A percentile compares a stretch with the other conserved stretches of the same genome.
Evolutionary conservation across 2,888 invertebrate genomes (phyloP).

Genomic region (Lucinisca nassula): DNA sequence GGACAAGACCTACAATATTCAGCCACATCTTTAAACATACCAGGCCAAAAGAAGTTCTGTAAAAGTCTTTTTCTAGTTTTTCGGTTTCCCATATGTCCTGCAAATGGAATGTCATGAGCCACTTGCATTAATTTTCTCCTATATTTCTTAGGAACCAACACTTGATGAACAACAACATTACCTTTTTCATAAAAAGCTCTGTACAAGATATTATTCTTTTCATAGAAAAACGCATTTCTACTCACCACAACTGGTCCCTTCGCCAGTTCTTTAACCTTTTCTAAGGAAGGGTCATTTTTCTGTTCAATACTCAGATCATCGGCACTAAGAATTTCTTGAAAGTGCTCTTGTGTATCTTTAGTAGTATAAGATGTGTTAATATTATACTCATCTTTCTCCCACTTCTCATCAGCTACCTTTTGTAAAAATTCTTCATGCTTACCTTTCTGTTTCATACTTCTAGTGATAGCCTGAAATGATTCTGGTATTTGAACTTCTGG

Average conservation of each 20-base stretch:
- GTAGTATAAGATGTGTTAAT: background rate
- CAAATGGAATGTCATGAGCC: background rate
- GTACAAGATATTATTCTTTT: background rate
- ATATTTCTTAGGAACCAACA: background rate
- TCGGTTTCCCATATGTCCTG: background rate
- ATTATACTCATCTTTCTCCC: background rate
- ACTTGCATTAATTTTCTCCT: background rate
- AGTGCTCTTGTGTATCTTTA: background rate
- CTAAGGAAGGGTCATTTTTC: background rate
- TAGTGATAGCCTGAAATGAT: background rate
- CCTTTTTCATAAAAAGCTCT: background rate
- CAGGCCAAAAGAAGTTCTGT: slow-evolving; percentile 12
- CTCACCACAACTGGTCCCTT: background rate
- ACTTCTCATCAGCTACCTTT: background rate
- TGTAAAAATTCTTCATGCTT: background rate
- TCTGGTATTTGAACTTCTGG: background rate
- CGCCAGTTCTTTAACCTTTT: background rate
- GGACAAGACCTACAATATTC: background rate
- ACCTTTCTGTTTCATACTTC: background rate
- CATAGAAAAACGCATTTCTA: background rate
- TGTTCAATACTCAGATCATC: background rate
- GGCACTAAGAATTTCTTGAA: background rate
- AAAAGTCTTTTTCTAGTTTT: slow-evolving; percentile 10
- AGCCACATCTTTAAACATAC: slow-evolving; percentile 10
- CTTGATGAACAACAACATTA: background rate